Evolutionary conservation across 2,113 vertebrate species (phyloP).

Genomic region (Chunga burmeisteri): DNA sequence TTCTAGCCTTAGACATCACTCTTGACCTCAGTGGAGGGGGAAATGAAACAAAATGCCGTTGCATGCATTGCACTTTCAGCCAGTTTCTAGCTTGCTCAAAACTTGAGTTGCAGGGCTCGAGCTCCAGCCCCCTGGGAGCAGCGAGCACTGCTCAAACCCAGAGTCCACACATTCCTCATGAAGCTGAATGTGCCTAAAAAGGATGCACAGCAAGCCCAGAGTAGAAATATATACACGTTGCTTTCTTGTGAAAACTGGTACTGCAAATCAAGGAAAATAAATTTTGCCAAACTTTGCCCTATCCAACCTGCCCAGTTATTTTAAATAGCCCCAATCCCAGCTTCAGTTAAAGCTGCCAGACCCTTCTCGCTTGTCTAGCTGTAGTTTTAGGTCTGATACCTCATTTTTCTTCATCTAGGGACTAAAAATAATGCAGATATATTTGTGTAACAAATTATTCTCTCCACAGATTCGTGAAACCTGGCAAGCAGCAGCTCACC

Average conservation of each 20-base stretch:
- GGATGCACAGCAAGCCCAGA: slow-evolving; percentile 36
- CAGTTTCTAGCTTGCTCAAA: not conserved
- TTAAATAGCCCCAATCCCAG: not conserved
- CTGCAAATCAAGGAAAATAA: slow-evolving; percentile 49
- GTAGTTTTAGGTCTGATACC: not conserved
- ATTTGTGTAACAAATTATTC: not conserved
- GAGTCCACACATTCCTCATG: slow-evolving; percentile 39
- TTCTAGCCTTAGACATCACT: not conserved
- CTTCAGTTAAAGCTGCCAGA: not conserved
- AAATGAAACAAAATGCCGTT: not conserved
- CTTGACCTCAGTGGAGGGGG: not conserved
- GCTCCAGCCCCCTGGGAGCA: slow-evolving; percentile 7
- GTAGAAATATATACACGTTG: not conserved
- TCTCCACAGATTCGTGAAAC: not conserved
- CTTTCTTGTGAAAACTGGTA: not conserved
- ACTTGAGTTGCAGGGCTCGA: not conserved
- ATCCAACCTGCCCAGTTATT: not conserved
- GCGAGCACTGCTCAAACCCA: not conserved
- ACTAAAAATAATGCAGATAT: not conserved
- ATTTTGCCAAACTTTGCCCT: not conserved
- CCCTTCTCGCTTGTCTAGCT: not conserved
- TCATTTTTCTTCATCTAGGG: not conserved
- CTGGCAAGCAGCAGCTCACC: not conserved
- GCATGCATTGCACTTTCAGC: not conserved
- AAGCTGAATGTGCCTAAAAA: slow-evolving; percentile 54